Percentiles rank a stretch among this genome's conserved stretches.
These are phyloP conservation scores for Drosophila kurseongensis DNA, from an alignment of 1,140 invertebrate species.

Conservation along the genomic window DNA sequence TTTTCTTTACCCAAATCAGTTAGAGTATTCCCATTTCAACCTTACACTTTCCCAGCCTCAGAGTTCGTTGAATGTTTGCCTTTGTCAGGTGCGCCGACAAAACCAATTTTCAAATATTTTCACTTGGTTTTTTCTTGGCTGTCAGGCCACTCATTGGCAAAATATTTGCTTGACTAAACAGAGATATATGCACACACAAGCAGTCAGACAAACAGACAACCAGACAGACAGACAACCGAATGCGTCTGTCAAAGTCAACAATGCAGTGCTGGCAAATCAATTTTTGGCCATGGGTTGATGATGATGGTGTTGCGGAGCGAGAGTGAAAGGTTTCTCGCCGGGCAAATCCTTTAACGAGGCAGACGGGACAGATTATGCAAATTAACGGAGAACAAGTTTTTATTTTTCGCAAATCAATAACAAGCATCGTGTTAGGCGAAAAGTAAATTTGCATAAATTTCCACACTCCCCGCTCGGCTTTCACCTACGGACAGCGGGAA, in stretches of 20 bases:
- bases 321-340: constrained; percentile 61
- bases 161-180: constrained; percentile 78
- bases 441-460: constrained; percentile 72
- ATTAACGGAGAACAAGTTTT: constrained; percentile 64
- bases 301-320: constrained; percentile 27
- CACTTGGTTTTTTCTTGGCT: constrained; percentile 62
- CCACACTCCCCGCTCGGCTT: constrained; percentile 28
- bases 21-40: constrained; percentile 46
- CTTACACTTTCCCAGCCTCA: constrained; percentile 9
- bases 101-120: constrained; percentile 84
- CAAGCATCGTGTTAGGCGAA: constrained; percentile 58
- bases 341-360: constrained; percentile 78
- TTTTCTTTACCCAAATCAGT: neutral
- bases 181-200: constrained; percentile 26
- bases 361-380: constrained; percentile 71
- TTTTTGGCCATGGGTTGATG: constrained; percentile 51
- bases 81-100: constrained; percentile 80
- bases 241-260: constrained; percentile 69
- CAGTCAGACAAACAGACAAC: constrained; percentile 13
- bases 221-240: constrained; percentile 7
- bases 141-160: constrained; percentile 63
- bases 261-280: constrained; percentile 66
- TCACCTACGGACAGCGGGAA: constrained; percentile 53
- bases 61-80: constrained; percentile 66
- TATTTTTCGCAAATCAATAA: constrained; percentile 64